These are phyloP conservation scores for Crotalus helleri DNA, from an alignment of 2,113 vertebrate genomes.

Conservation along the genomic window DNA sequence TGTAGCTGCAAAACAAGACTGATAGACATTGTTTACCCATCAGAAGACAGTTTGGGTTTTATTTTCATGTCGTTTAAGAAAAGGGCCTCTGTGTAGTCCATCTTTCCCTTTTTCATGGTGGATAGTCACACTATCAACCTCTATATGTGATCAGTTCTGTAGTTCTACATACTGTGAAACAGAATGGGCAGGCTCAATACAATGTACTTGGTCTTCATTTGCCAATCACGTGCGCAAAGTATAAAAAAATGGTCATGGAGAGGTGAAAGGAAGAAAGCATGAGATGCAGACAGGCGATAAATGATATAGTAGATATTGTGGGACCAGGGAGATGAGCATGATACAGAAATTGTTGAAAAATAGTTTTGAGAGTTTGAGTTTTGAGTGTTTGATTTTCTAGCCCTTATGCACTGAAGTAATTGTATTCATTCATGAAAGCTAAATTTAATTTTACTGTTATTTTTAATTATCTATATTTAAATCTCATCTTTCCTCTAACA, in stretches of 20 bases:
- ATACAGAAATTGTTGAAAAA: background rate
- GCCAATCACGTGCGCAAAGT: background rate
- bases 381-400: background rate
- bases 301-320: background rate
- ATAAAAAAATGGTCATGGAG: background rate
- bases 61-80: background rate
- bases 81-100: background rate
- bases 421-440: background rate
- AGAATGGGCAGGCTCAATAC: background rate
- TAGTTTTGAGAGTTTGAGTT: background rate
- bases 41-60: background rate
- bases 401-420: background rate
- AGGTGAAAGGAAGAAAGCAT: background rate
- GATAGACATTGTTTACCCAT: background rate
- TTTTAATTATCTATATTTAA: background rate
- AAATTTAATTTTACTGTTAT: background rate
- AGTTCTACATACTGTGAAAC: background rate
- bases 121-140: background rate
- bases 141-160: background rate
- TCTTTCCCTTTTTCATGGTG: background rate
- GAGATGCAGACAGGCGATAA: background rate
- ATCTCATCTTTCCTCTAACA: background rate
- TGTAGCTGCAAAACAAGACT: background rate
- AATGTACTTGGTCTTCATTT: background rate
- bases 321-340: background rate